Base-by-base conservation (phyloP, 2,888 invertebrate species). In the Drosophila antonietae region DNA sequence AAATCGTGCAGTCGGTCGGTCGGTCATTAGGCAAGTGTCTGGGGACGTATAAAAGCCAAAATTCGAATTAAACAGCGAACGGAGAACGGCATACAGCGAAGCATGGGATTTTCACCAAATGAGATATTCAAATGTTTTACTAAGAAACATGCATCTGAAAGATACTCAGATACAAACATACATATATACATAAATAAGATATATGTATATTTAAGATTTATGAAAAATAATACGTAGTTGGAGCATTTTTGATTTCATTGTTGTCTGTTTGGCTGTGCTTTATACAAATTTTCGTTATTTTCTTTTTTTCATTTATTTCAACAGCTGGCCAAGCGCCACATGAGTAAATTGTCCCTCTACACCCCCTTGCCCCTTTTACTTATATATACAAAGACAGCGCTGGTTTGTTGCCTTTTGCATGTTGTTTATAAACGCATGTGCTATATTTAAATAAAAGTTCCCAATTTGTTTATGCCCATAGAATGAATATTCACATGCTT, bases 401-500 rank as follows among this genome's bases (percentile, higher is more conserved):
- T 53, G 63, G 37, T 52, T 70, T 63, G 68, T 66, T 60, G 72
- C 65, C 73, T 80, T 78, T 78, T 68, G 75, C 66, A 69, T 80
- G 73, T 88, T 84, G 80, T 81, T 87, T 74, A 88, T 81, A 84
- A 88, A 71, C 79, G 76, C 79, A 83, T 81, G 71, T 63, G 89
- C 89, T 87, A 87, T 73, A 86, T 75, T 84, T 86, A 84, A 84
- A 84, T 87, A 81, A 88, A 75, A 63, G n/a, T 18, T 57, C 46
- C 65, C 46, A 64, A 86, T 83, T 78, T 74, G 69, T 72, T 75
- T 71, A 83, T 68, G 28, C n/a, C 15, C 15, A 39, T 12, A 41
- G 41, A 56, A 53, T 49, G 41, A 56, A 53, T 49, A 68, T 62
- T 59, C 35, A 51, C 33, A 67, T 52, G 44, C 39, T 55, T 47